Evolutionary conservation across 2,888 invertebrate genomes (phyloP), one percentile per base, ranked within the genome.

Genomic region (Amphipoea oculea): DNA sequence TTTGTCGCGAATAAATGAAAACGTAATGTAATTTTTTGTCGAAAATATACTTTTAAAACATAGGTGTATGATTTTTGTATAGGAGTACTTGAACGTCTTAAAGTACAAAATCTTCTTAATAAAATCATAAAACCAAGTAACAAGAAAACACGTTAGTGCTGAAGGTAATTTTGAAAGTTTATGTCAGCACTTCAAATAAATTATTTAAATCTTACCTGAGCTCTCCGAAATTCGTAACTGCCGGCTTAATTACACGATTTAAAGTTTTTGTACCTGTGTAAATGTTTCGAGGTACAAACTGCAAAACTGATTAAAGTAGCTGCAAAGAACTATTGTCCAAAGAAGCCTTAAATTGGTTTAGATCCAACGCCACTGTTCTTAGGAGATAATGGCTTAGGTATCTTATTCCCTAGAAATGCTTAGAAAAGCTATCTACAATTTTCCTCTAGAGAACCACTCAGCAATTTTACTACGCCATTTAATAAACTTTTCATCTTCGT

Each of bases 401-500:
- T 66, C 54, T 66, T 48, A 62, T 77, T 83, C 73, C 29, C 48
- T 51, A 75, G 66, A 79, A 70, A 66, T 65, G 57, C 68, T 75
- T 67, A 76, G 67, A 54, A 74, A 80, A 76, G 42, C 48, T 48
- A 73, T 72, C 54, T 29, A 60, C 11, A 72, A 74, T 74, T 84
- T 69, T 69, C 29, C 42, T 40, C 14, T 42, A 20, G 29, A 72
- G 54, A 75, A 62, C 65, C 80, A 75, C 73, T 85, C 67, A 77
- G 76, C 36, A 69, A 62, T 87, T 87, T 87, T 76, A 81, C 48
- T 23, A 70, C 72, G 42, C 51, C 62, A 69, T 81, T 79, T 87
- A 73, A 81, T 85, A 85, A 85, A 85, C 57, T 81, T 84, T 81
- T 60, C 73, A 87, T 81, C 75, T 85, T 57, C 77, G 62, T 85